Conservation (phyloP, 2,888 invertebrate species). For the Calliopum simillimum region DNA sequence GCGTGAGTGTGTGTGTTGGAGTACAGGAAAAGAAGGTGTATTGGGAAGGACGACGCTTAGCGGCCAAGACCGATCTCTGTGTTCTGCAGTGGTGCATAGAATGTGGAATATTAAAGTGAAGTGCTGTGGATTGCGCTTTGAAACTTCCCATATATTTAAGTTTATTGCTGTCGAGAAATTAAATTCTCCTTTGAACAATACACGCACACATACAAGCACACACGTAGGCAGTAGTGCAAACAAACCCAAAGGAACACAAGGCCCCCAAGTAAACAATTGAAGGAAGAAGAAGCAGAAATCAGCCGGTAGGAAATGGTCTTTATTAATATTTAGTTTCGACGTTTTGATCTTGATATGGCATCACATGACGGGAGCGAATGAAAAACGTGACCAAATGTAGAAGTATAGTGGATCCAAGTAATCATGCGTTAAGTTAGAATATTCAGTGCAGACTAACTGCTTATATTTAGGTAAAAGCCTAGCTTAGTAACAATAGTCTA, state of each 20-base stretch:
- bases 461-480: too few relatives aligned
- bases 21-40: background rate
- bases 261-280: background rate
- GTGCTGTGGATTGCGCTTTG: background rate
- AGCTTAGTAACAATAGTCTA: too few relatives aligned
- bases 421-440: too few relatives aligned
- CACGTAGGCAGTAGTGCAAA: background rate
- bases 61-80: constrained; percentile 28
- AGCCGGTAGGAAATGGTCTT: too few relatives aligned
- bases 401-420: too few relatives aligned
- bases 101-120: background rate
- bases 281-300: background rate
- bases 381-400: too few relatives aligned
- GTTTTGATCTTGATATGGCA: too few relatives aligned
- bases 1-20: background rate
- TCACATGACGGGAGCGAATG: too few relatives aligned
- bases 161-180: constrained; percentile 15
- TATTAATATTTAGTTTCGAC: too few relatives aligned
- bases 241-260: background rate
- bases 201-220: constrained; percentile 6
- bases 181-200: constrained; percentile 13
- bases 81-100: constrained; percentile 18
- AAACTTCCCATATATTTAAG: constrained; percentile 9
- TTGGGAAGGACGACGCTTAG: constrained; percentile 2
- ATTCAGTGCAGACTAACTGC: too few relatives aligned